Base-by-base conservation (phyloP, 2,113 vertebrate genomes). In the Gadus chalcogrammus region DNA sequence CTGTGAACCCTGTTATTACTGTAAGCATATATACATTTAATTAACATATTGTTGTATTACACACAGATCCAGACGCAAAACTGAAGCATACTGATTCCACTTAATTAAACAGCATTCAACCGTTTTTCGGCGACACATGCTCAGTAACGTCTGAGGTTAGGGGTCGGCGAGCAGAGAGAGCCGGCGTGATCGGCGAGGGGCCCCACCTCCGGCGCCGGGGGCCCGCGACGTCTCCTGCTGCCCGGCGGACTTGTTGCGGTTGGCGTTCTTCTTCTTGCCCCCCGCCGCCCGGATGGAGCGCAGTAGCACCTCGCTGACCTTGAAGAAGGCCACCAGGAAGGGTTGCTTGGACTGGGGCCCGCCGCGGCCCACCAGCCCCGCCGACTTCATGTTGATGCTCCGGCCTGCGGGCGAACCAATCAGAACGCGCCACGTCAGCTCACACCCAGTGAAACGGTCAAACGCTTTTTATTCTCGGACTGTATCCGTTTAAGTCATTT, bases 321-420 rank as follows among this genome's bases (percentile, higher is more conserved):
- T 99, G 87, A 99, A 99, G 91, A 99, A 98, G 0, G 97, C 96
- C 82, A 99, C 97, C 88, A 98, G 93, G 88, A 99, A 99, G 0
- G 97, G 97, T 62, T 99, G 97, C 70, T 99, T 98, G 79, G 97
- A 96, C 82, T 99, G 97, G 38, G 97, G 96, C 42, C 97, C 97
- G 0, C 93, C 94, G 80, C 97, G 93, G 69, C 97, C 97, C 72
- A 98, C 88, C 42, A 99, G 93, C 67, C 97, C 97, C 18, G 96
- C 96, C 15, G 97, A 96, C 85, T 98, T 98, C 16, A 95, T 94
- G 67, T 93, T 97, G 87, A 99, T 94, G 75, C 96, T 97, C 71
- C 95, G 91, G 69, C 97, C 97, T 99, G 71, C 67, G 71, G 81
- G 61, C 9, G 8, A 2, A 2, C 42, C 42, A 48, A 48, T 48